phyloP scores from a whole-genome alignment of 2,888 invertebrate genomes.

The Physocephala rufipes region DNA sequence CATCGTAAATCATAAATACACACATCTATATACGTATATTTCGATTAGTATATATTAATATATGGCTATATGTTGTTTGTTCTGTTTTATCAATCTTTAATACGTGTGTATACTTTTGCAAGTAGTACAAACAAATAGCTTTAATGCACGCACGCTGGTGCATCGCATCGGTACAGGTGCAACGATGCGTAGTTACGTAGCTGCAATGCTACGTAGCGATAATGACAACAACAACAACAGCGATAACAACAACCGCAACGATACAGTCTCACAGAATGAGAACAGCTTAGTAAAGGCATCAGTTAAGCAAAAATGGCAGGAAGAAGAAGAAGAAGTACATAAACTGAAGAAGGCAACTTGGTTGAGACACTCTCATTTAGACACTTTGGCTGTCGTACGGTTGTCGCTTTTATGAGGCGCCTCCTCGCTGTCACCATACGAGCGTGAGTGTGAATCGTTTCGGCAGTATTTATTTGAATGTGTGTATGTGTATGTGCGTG shows the following conservation, averaged over 20 bases:
- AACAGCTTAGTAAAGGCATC: neutral
- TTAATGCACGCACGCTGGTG: slow-evolving; percentile 19
- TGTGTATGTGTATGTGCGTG: neutral
- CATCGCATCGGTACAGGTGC: slow-evolving; percentile 8
- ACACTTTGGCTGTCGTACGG: neutral
- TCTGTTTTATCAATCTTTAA: neutral
- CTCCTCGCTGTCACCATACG: neutral
- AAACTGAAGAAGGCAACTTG: neutral
- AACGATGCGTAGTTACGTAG: slow-evolving; percentile 23
- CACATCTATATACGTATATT: neutral
- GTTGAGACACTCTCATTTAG: neutral
- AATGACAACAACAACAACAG: neutral
- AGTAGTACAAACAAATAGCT: neutral
- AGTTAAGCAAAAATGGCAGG: neutral
- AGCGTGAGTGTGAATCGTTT: neutral
- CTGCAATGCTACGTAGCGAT: neutral
- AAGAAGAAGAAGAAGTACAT: neutral
- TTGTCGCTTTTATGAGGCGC: neutral
- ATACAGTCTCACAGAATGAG: neutral
- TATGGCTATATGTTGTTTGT: too few relatives aligned
- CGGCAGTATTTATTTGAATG: neutral
- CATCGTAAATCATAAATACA: neutral
- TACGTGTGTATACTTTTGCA: neutral
- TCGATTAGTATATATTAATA: neutral
- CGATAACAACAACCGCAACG: neutral